A percentile compares a stretch with the other conserved stretches of the same genome.
Evolutionary conservation across 2,797 vertebrate species (phyloP).

Genomic region (Typhlichthys eigenmanni): DNA sequence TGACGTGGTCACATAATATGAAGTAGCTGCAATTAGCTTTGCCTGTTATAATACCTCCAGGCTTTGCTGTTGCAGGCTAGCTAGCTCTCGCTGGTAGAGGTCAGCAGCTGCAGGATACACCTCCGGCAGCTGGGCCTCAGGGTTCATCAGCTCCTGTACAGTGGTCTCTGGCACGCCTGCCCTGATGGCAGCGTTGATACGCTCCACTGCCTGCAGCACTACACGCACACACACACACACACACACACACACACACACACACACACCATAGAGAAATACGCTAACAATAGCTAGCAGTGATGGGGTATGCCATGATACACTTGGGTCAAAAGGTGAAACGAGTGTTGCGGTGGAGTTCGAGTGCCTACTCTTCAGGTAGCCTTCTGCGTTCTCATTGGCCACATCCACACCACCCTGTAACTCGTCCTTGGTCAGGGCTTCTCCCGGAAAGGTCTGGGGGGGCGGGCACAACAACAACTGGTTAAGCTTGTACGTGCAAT

Average conservation of each 20-base stretch:
- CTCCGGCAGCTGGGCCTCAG: slow-evolving; percentile 90
- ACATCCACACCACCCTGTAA: slow-evolving; percentile 87
- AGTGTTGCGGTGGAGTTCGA: slow-evolving; percentile 13
- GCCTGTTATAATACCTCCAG: slow-evolving; percentile 72
- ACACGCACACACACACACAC: slow-evolving; percentile 15
- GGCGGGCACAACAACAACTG: slow-evolving; percentile 4
- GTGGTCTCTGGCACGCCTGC: slow-evolving; percentile 86
- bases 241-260: slow-evolving; percentile 2
- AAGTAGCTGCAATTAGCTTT: too few species aligned
- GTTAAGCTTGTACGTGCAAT: not conserved
- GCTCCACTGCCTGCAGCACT: slow-evolving; percentile 87
- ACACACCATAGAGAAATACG: not conserved
- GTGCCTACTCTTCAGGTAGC: slow-evolving; percentile 82
- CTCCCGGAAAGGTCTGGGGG: slow-evolving; percentile 75
- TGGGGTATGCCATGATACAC: not conserved
- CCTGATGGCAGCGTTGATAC: slow-evolving; percentile 87
- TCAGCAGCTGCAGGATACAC: slow-evolving; percentile 88
- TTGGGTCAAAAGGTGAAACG: not conserved
- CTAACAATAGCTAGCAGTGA: not conserved
- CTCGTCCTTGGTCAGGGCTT: slow-evolving; percentile 88
- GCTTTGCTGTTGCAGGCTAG: slow-evolving; percentile 92
- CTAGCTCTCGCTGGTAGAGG: slow-evolving; percentile 93
- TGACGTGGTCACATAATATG: too few species aligned
- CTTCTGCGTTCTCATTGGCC: slow-evolving; percentile 83
- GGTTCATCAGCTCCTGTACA: slow-evolving; percentile 88